These are phyloP conservation scores for Morpho achilles DNA, from an alignment of 2,888 invertebrate species.

Conservation along the genomic window DNA sequence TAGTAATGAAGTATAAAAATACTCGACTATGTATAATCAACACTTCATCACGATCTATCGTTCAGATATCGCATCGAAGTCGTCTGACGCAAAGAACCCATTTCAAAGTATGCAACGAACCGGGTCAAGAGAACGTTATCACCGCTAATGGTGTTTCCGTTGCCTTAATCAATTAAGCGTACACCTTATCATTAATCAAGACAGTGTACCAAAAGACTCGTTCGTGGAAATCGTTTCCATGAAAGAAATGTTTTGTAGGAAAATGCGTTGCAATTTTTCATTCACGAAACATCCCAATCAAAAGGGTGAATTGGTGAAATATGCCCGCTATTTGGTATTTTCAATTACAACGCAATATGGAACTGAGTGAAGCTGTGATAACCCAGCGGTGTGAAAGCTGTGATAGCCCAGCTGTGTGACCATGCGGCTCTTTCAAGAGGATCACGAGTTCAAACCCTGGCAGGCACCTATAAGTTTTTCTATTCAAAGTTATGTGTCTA, in stretches of 20 bases:
- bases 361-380: too few species aligned
- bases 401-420: too few species aligned
- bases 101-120: conserved; percentile 14
- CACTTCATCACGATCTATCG: too few species aligned
- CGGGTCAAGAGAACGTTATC: conserved; percentile 17
- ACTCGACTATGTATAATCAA: too few species aligned
- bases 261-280: neutral
- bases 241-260: conserved; percentile 1
- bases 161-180: conserved; percentile 22
- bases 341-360: too few species aligned
- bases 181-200: conserved; percentile 21
- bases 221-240: conserved; percentile 9
- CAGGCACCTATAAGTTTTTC: too few species aligned
- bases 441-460: too few species aligned
- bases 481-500: too few species aligned
- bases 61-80: conserved; percentile 1
- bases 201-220: conserved; percentile 15
- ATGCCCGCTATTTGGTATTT: too few species aligned
- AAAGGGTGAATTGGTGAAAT: neutral
- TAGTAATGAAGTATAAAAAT: too few species aligned
- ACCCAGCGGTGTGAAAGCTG: too few species aligned
- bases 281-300: neutral
- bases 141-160: conserved; percentile 23
- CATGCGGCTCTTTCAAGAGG: too few species aligned
- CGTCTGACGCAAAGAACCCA: neutral